These are phyloP conservation scores for Calliopsis andreniformis DNA, from an alignment of 1,140 invertebrate species.

Conservation along the genomic window DNA sequence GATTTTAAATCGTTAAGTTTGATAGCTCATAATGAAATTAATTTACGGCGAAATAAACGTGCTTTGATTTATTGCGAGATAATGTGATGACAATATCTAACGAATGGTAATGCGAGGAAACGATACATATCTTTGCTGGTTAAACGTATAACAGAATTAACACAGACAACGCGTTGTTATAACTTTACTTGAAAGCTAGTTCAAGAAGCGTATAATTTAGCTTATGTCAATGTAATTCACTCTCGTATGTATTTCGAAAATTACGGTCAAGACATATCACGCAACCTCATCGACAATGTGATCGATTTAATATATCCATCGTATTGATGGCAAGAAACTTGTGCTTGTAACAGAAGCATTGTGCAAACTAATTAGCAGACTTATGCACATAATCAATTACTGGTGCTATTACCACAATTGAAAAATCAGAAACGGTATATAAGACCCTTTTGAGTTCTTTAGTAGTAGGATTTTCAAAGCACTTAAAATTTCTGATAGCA, in stretches of 20 bases:
- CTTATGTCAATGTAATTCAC: constrained; percentile 21
- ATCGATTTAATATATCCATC: constrained; percentile 28
- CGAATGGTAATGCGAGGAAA: neutral
- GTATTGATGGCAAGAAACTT: neutral
- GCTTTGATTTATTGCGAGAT: too few species aligned
- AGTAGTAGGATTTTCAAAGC: too few species aligned
- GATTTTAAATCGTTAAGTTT: neutral
- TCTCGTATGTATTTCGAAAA: constrained; percentile 38
- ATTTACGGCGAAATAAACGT: neutral
- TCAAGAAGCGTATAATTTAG: constrained; percentile 26
- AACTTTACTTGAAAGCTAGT: neutral
- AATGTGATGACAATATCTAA: neutral
- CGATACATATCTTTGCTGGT: neutral
- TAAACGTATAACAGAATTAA: constrained; percentile 5
- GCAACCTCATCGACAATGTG: constrained; percentile 50
- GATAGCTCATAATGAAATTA: neutral
- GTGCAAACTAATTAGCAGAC: neutral
- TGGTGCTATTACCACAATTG: too few species aligned
- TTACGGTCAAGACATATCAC: constrained; percentile 39
- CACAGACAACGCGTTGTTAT: neutral
- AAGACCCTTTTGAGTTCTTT: too few species aligned
- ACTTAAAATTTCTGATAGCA: too few species aligned
- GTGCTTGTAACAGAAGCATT: neutral
- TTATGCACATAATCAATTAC: too few species aligned
- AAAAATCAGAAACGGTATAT: too few species aligned